Evolutionary conservation across 2,888 invertebrate genomes (phyloP), one percentile per base, ranked within the genome.

Genomic region (Acronicta alni): DNA sequence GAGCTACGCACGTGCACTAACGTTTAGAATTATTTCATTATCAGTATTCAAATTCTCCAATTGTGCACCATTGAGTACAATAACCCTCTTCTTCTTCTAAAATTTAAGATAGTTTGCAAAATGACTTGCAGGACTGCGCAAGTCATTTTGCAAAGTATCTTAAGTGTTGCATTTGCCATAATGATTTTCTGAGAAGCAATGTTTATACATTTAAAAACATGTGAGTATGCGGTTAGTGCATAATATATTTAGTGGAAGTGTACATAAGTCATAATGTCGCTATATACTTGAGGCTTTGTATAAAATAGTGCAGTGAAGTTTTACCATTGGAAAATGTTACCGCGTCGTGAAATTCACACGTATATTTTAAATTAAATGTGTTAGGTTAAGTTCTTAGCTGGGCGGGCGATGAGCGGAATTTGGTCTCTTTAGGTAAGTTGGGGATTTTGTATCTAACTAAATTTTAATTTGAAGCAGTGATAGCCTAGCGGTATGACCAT

Each of bases 301-400:
- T 67, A 58, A 66, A 64, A 55, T 57, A 57, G 64, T 46, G 45
- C 30, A 16, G 41, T 69, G 56, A 63, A 67, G 54, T 65, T 57
- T 65, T 38, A 9, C 41, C 54, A 55, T 70, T 70, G 64, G 66
- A 54, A 58, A 66, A 71, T 63, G 57, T 51, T 63, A 54, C 55
- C 57, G 42, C 51, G 26, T 49, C 45, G 41, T 39, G 56, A 56
- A 58, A 56, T 62, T 70, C 67, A 51, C 67, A 66, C 53, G 48
- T 66, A 61, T 51, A 54, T 73, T 35, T 64, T 53, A 52, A 70
- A 71, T 71, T 52, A 71, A 66, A 71, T 48, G 57, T 41, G 35
- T 57, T 20, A 52, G 30, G 57, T 38, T 48, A 12, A 1, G 47
- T 6, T 7, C 7, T 51, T 10, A 39, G 45, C 9, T 6, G 14